These are phyloP conservation scores for Channa maculata DNA, from an alignment of 2,113 vertebrate genomes.

Conservation along the genomic window DNA sequence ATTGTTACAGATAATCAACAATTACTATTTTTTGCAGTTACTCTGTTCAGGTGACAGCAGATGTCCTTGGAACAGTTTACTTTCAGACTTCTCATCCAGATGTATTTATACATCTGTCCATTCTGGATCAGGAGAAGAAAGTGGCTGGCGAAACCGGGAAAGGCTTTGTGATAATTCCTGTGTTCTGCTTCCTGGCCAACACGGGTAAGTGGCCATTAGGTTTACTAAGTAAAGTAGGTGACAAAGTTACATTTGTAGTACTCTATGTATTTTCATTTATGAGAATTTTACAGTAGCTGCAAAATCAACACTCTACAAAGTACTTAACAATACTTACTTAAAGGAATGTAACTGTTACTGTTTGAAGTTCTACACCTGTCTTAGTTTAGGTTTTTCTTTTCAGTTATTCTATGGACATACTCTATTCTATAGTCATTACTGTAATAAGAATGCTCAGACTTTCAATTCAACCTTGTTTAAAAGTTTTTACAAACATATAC, in stretches of 20 bases:
- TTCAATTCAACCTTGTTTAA: no score
- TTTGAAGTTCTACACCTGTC: no score
- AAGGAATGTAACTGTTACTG: neutral
- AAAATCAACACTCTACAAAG: neutral
- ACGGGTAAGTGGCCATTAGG: constrained; percentile 79
- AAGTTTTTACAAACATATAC: no score
- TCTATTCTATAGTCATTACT: no score
- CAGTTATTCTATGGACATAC: no score
- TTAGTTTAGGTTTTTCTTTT: no score
- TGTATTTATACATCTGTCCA: constrained; percentile 85
- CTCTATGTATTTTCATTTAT: neutral
- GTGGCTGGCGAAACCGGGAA: constrained; percentile 80
- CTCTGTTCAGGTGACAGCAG: constrained; percentile 76
- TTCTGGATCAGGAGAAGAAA: constrained; percentile 87
- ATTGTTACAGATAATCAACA: neutral
- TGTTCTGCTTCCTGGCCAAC: constrained; percentile 83
- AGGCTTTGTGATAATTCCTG: constrained; percentile 88
- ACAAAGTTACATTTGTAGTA: neutral
- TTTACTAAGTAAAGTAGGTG: neutral
- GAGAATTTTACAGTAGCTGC: neutral
- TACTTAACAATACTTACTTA: neutral
- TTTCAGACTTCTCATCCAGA: constrained; percentile 87
- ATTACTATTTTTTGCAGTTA: constrained; percentile 77
- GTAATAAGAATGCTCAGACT: no score
- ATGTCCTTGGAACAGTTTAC: constrained; percentile 85